Percentiles rank a stretch among this genome's conserved stretches.
These are phyloP conservation scores for Atopsyche davidsoni DNA, from an alignment of 1,140 invertebrate species.

Conservation along the genomic window DNA sequence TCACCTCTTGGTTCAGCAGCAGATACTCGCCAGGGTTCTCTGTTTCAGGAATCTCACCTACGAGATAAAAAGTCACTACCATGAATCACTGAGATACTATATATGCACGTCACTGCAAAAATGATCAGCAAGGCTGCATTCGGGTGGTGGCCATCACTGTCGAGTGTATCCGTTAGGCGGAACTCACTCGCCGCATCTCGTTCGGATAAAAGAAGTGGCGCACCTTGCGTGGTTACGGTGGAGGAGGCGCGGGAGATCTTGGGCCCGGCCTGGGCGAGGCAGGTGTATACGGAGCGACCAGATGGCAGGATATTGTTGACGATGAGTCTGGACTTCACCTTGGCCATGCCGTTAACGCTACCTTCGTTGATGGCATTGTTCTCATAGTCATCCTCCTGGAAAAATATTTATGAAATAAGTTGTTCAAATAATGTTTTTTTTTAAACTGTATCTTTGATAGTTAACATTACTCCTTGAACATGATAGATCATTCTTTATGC, in stretches of 20 bases:
- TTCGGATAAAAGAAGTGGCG: background rate
- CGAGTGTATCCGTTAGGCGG: no score
- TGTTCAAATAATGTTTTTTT: no score
- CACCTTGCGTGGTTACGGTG: slow-evolving; percentile 42
- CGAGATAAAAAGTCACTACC: no score
- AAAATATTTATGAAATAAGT: no score
- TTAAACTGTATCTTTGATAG: background rate
- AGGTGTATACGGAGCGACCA: slow-evolving; percentile 62
- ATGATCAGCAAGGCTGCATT: no score
- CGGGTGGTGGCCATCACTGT: no score
- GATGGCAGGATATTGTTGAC: slow-evolving; percentile 54
- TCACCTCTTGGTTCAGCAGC: slow-evolving; percentile 35
- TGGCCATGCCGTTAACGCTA: slow-evolving; percentile 48
- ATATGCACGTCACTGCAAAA: no score
- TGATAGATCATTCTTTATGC: no score
- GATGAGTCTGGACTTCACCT: slow-evolving; percentile 59
- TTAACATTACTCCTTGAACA: no score
- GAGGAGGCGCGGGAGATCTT: slow-evolving; percentile 51
- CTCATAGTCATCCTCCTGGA: slow-evolving; percentile 41
- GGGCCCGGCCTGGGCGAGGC: slow-evolving; percentile 59
- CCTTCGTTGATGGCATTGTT: slow-evolving; percentile 48
- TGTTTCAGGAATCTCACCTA: no score
- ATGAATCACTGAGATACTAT: no score
- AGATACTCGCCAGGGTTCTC: slow-evolving; percentile 33
- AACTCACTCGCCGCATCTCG: background rate